phyloP scores from a whole-genome alignment of 1,140 invertebrate species.

The Drepana arcuata region DNA sequence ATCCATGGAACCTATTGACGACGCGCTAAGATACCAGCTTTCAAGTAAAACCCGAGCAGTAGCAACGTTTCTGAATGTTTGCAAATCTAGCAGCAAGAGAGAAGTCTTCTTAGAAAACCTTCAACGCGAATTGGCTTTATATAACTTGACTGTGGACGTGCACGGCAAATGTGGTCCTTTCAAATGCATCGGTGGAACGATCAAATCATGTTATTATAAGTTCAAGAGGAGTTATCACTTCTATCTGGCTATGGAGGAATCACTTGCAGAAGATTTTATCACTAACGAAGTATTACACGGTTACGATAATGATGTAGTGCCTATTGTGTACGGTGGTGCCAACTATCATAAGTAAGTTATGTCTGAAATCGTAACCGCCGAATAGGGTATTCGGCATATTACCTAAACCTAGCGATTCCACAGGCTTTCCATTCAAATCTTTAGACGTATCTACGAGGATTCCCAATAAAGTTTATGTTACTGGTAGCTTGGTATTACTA shows the following conservation, averaged over 20 bases:
- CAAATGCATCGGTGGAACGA: constrained; percentile 30
- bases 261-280: constrained; percentile 73
- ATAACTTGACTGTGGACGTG: constrained; percentile 72
- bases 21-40: constrained; percentile 21
- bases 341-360: constrained; percentile 30
- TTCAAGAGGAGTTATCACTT: constrained; percentile 74
- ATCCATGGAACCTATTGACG: constrained; percentile 25
- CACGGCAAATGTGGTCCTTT: constrained; percentile 75
- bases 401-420: too few species aligned
- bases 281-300: constrained; percentile 74
- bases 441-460: too few species aligned
- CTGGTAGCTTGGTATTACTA: too few species aligned
- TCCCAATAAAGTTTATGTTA: too few species aligned
- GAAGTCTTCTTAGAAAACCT: constrained; percentile 74
- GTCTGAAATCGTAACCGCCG: too few species aligned
- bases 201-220: constrained; percentile 57
- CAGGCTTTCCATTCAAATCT: too few species aligned
- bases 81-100: constrained; percentile 70
- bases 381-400: too few species aligned
- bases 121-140: constrained; percentile 62
- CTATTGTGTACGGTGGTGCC: constrained; percentile 68
- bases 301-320: constrained; percentile 64
- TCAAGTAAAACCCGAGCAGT: constrained; percentile 56
- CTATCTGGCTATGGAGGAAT: constrained; percentile 80
- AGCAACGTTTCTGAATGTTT: constrained; percentile 78